Evolutionary conservation across 2,113 vertebrate species (phyloP).

Genomic region (Eudyptes chrysolophus): DNA sequence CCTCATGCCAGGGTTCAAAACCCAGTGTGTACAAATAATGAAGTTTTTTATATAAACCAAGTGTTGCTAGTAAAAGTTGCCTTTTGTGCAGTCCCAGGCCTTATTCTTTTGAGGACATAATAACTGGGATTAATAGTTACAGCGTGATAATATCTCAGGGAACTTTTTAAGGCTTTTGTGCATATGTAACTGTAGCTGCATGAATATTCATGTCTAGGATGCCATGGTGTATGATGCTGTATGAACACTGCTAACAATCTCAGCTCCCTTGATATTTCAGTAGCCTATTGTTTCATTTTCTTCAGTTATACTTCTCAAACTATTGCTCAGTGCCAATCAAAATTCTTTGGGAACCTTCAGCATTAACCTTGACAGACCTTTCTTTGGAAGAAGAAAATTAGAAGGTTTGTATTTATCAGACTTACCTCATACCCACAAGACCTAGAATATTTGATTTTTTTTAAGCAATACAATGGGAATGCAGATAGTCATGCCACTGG

Average conservation of each 20-base stretch:
- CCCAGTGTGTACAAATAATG: background rate
- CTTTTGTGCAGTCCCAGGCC: background rate
- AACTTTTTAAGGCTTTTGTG: conserved; percentile 40
- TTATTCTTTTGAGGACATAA: background rate
- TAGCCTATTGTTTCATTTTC: conserved; percentile 43
- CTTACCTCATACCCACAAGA: conserved; percentile 38
- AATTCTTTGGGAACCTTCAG: conserved; percentile 9
- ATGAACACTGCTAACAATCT: conserved; percentile 28
- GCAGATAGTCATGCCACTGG: background rate
- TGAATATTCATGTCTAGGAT: conserved; percentile 69
- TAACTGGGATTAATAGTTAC: conserved; percentile 15
- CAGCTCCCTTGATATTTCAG: conserved; percentile 50
- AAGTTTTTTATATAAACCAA: background rate
- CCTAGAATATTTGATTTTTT: background rate
- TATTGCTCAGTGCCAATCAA: conserved; percentile 27
- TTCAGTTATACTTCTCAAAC: conserved; percentile 31
- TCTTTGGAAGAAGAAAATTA: conserved; percentile 48
- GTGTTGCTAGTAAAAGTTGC: background rate
- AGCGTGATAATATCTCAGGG: background rate
- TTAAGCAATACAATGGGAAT: background rate
- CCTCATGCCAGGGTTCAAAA: background rate
- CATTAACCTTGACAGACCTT: conserved; percentile 57
- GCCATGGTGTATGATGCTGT: conserved; percentile 16
- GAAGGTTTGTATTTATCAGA: conserved; percentile 49
- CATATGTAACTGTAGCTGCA: background rate